Percentiles rank a stretch among this genome's conserved stretches.
These are phyloP conservation scores for Lates japonicus DNA, from an alignment of 2,797 vertebrate genomes.

Conservation along the genomic window DNA sequence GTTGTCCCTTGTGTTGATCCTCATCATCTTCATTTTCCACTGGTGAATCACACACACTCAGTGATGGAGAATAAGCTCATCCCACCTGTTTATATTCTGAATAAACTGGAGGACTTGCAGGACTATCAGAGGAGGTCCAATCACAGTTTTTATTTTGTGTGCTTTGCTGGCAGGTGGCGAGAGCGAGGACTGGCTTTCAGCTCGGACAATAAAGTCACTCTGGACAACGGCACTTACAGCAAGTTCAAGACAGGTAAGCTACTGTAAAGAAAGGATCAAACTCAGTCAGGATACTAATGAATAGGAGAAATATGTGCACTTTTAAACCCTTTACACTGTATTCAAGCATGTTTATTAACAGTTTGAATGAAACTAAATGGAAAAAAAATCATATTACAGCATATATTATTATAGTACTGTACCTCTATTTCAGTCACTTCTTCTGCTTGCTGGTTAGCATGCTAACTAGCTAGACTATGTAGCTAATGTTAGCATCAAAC, in stretches of 20 bases:
- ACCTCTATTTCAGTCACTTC: too few relatives aligned
- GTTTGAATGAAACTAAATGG: too few relatives aligned
- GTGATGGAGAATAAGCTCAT: not conserved
- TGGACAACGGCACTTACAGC: conserved; percentile 84
- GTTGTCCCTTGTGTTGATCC: conserved; percentile 83
- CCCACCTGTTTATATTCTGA: not conserved
- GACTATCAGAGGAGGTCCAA: too few relatives aligned
- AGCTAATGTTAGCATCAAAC: too few relatives aligned
- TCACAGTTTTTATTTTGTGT: not conserved
- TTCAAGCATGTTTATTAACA: too few relatives aligned
- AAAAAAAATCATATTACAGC: too few relatives aligned
- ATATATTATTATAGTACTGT: too few relatives aligned
- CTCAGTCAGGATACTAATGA: too few relatives aligned
- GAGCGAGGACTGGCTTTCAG: conserved; percentile 81
- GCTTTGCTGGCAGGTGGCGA: conserved; percentile 84
- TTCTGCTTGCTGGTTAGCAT: too few relatives aligned
- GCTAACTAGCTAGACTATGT: too few relatives aligned
- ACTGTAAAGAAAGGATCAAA: not conserved
- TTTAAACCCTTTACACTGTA: too few relatives aligned
- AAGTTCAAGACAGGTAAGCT: conserved; percentile 86
- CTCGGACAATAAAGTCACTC: conserved; percentile 30
- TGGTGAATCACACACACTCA: conserved; percentile 84
- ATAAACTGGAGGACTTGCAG: not conserved
- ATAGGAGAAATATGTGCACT: too few relatives aligned
- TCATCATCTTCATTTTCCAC: conserved; percentile 87